phyloP scores from a whole-genome alignment of 2,797 vertebrate species.

The Ctenopoma kingsleyae region DNA sequence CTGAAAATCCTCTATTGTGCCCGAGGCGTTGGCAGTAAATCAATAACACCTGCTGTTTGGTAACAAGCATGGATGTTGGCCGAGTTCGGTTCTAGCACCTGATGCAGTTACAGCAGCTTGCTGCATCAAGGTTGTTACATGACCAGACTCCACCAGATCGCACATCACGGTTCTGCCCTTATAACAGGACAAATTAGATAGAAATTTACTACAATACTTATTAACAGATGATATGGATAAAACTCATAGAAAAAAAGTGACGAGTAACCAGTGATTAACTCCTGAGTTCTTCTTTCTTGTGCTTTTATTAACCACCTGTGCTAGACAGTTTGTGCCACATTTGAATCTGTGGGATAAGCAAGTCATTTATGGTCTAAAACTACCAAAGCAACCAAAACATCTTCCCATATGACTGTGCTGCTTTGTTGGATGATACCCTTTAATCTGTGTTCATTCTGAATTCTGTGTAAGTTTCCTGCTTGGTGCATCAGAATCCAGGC shows the following conservation, averaged over 20 bases:
- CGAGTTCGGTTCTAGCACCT: slow-evolving; percentile 5
- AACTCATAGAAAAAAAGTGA: neutral
- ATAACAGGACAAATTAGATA: neutral
- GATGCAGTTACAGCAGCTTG: slow-evolving; percentile 25
- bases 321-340: neutral
- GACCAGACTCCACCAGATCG: neutral
- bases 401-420: neutral
- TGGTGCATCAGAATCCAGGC: neutral
- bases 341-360: neutral
- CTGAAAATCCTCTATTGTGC: slow-evolving; percentile 21
- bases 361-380: neutral
- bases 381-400: neutral
- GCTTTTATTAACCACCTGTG: neutral
- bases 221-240: too few species aligned
- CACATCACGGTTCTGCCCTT: slow-evolving; percentile 5
- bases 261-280: neutral
- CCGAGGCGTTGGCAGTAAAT: slow-evolving; percentile 22
- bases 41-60: slow-evolving; percentile 19
- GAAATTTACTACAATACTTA: too few species aligned
- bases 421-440: neutral
- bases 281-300: neutral
- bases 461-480: neutral
- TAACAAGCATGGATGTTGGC: slow-evolving; percentile 25
- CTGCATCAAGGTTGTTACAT: slow-evolving; percentile 16
- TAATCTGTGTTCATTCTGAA: neutral